phyloP scores from a whole-genome alignment of 2,888 invertebrate species.

The Selenia dentaria region DNA sequence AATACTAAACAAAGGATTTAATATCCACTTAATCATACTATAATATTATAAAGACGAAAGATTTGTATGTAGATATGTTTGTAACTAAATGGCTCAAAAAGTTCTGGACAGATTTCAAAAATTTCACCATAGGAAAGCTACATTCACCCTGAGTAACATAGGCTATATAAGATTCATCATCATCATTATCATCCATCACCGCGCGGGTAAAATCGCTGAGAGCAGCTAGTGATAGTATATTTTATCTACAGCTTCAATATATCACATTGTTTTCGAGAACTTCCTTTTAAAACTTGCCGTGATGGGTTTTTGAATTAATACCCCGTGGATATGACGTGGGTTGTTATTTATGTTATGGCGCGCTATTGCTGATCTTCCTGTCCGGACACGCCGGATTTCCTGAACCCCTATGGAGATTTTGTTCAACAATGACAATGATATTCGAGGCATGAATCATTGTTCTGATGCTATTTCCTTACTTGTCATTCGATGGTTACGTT shows the following conservation, averaged over 20 bases:
- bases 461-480: conserved; percentile 17
- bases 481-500: conserved; percentile 14
- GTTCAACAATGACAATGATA: conserved; percentile 32
- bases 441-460: conserved; percentile 23
- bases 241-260: conserved; percentile 52
- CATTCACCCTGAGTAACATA: no score
- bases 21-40: no score
- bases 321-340: conserved; percentile 56
- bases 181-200: no score
- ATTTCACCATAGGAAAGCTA: no score
- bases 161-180: no score
- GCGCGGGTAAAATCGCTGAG: no score
- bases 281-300: conserved; percentile 66
- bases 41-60: no score
- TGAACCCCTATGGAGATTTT: conserved; percentile 25
- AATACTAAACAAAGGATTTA: no score
- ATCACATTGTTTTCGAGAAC: conserved; percentile 59
- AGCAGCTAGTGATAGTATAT: conserved; percentile 32
- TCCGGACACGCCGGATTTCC: conserved; percentile 33
- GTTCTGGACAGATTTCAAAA: no score
- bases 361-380: conserved; percentile 44
- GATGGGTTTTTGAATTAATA: conserved; percentile 73
- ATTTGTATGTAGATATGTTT: no score
- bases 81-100: no score
- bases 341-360: conserved; percentile 55